These are phyloP conservation scores for Boloria euphrosyne DNA, from an alignment of 2,888 invertebrate species.

Conservation along the genomic window DNA sequence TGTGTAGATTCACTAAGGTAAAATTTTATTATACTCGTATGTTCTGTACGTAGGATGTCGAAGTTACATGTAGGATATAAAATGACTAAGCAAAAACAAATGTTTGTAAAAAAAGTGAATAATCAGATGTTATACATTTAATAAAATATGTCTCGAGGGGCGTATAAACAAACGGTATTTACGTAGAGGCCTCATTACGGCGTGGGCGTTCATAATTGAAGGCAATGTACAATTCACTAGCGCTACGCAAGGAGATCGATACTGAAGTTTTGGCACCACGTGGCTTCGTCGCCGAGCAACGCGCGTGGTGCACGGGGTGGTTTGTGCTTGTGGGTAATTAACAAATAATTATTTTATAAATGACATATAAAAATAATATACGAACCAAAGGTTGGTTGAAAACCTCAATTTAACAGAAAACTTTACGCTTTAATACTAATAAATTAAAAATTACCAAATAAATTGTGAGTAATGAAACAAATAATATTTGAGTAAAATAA, in stretches of 20 bases:
- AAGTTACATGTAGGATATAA: background rate
- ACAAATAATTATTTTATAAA: too few relatives aligned
- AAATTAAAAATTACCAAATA: too few relatives aligned
- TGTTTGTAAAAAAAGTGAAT: background rate
- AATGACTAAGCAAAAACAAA: background rate
- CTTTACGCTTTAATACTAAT: too few relatives aligned
- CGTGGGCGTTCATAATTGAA: slow-evolving; percentile 58
- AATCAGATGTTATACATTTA: slow-evolving; percentile 19
- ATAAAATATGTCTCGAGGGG: slow-evolving; percentile 34
- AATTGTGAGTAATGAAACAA: background rate
- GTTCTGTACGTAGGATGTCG: too few relatives aligned
- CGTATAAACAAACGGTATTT: slow-evolving; percentile 41
- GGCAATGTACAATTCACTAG: slow-evolving; percentile 37
- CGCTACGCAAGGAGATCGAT: slow-evolving; percentile 49
- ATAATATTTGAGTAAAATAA: slow-evolving; percentile 1
- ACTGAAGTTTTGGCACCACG: slow-evolving; percentile 51
- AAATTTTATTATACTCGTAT: background rate
- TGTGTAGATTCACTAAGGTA: too few relatives aligned
- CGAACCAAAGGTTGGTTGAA: too few relatives aligned
- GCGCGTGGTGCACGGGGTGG: slow-evolving; percentile 38
- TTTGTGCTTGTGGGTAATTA: slow-evolving; percentile 12
- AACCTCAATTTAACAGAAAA: too few relatives aligned
- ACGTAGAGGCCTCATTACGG: slow-evolving; percentile 57
- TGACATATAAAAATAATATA: too few relatives aligned
- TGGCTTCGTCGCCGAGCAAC: slow-evolving; percentile 52